Conservation (phyloP, 2,888 invertebrate genomes). For the Ectemnius continuus region DNA sequence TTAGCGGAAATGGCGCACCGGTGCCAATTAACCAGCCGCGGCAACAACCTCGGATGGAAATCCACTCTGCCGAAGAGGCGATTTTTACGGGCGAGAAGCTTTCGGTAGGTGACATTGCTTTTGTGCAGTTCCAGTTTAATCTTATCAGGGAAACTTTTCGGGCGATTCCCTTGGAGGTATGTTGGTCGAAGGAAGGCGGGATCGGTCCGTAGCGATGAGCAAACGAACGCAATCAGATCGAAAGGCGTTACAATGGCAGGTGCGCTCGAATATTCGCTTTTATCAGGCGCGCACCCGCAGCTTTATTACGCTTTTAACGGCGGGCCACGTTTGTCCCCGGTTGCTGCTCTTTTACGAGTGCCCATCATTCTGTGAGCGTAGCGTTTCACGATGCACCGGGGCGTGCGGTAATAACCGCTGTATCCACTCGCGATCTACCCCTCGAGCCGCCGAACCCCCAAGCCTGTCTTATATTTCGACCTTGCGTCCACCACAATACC, state of each 20-base stretch:
- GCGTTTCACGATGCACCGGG: constrained; percentile 51
- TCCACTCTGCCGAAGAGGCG: no score
- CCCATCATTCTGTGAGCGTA: constrained; percentile 39
- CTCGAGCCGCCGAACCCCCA: constrained; percentile 17
- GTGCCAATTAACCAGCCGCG: no score
- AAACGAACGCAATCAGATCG: constrained; percentile 21
- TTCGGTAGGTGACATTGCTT: no score
- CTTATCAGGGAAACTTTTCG: no score
- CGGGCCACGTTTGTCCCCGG: constrained; percentile 25
- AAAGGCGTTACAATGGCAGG: constrained; percentile 23
- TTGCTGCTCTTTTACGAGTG: constrained; percentile 51
- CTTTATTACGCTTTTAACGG: constrained; percentile 53
- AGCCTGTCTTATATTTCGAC: constrained; percentile 9
- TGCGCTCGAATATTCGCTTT: constrained; percentile 51
- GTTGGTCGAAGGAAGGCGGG: no score
- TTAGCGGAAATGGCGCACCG: not conserved
- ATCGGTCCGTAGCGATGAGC: not conserved
- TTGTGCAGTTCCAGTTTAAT: no score
- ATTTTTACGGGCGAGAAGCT: no score
- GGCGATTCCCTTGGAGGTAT: no score
- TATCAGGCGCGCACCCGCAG: constrained; percentile 41
- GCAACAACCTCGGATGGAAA: no score
- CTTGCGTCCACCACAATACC: constrained; percentile 20
- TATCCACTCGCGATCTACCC: constrained; percentile 46
- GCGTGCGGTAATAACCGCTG: constrained; percentile 54